These are phyloP conservation scores for Platalea minor DNA, from an alignment of 2,797 vertebrate genomes.

Conservation along the genomic window DNA sequence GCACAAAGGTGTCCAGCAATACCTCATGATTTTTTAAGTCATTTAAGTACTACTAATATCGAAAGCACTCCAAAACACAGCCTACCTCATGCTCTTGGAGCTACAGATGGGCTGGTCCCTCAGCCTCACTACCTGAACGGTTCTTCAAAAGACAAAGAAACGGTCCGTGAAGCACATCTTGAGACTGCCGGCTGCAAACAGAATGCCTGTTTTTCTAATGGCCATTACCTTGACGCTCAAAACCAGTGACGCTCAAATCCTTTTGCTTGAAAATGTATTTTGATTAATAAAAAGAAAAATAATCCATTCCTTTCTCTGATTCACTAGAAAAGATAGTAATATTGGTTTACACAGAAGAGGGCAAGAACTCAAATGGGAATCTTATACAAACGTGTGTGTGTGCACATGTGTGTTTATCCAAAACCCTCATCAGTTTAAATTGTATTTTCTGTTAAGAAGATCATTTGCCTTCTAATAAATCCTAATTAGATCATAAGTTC, in stretches of 20 bases:
- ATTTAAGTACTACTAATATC: background rate
- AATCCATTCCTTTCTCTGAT: background rate
- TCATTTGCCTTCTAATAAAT: slow-evolving; percentile 22
- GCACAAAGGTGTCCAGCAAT: background rate
- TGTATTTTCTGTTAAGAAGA: background rate
- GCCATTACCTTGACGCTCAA: background rate
- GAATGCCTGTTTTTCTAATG: background rate
- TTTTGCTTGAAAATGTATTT: background rate
- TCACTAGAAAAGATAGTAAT: background rate
- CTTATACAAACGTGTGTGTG: background rate
- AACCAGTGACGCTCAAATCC: background rate
- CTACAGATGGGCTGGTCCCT: background rate
- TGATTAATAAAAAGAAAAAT: background rate
- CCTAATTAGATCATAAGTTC: slow-evolving; percentile 29
- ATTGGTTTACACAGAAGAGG: background rate
- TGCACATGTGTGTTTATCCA: background rate
- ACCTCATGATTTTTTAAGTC: background rate
- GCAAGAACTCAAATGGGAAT: background rate
- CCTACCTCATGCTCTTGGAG: background rate
- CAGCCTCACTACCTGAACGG: background rate
- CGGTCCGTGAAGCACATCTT: background rate
- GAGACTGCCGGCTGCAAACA: background rate
- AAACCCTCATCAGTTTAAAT: background rate
- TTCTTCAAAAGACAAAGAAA: background rate
- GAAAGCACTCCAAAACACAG: background rate